Conservation (phyloP, 2,113 vertebrate genomes). For the Zeus faber region DNA sequence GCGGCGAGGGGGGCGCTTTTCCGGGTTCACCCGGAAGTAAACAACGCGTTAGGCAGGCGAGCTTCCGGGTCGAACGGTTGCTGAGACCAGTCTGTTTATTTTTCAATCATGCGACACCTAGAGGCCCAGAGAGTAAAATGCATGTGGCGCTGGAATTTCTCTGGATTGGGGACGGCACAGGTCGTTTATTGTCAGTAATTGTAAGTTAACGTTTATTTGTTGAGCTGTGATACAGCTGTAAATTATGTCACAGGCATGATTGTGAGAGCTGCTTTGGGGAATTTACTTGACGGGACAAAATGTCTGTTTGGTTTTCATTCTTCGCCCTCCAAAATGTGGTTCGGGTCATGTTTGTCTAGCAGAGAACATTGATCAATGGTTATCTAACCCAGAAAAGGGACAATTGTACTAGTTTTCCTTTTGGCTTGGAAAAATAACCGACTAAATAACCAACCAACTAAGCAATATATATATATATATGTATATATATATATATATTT, state of each 20-base stretch:
- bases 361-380: slow-evolving; percentile 34
- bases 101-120: slow-evolving; percentile 18
- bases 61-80: not conserved
- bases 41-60: not conserved
- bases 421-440: no score
- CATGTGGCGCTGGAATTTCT: no score
- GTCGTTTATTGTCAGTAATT: no score
- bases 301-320: slow-evolving; percentile 28
- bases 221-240: no score
- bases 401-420: no score
- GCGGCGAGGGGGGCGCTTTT: not conserved
- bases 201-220: no score
- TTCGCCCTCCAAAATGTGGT: not conserved
- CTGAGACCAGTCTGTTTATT: not conserved
- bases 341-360: slow-evolving; percentile 34
- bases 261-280: not conserved
- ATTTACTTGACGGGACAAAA: slow-evolving; percentile 20
- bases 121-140: no score
- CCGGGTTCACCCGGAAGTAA: slow-evolving; percentile 55
- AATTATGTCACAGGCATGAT: no score
- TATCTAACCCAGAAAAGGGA: slow-evolving; percentile 7
- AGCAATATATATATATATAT: no score
- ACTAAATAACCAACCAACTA: no score
- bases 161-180: no score
- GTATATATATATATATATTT: no score